Base-by-base conservation (phyloP, 2,888 invertebrate species). In the Drosophila mimetica region DNA sequence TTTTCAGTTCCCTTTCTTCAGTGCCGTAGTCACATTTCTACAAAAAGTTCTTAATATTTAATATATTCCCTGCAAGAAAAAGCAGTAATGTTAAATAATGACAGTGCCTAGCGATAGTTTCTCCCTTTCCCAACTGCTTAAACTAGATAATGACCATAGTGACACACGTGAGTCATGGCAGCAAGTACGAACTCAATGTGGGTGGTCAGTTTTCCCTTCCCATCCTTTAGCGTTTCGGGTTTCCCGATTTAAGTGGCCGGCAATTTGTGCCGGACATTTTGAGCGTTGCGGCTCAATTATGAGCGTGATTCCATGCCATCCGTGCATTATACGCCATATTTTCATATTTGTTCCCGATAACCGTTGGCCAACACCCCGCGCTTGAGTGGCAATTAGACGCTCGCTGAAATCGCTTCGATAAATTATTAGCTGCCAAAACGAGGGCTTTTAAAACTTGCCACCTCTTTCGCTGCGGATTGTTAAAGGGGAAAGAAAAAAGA, bases 341-440 rank as follows among this genome's bases (percentile, higher is more conserved):
- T 20, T 42, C 16, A 47, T 52, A 46, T 64, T 61, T 64, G 50
- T 51, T 61, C 50, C 61, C 48, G 41, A 48, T 42, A 59, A 41
- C 20, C 39, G 18, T n/a, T 22, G 42, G 30, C 42, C n/a, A 46
- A 51, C 60, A 32, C 46, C 30, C 54, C 42, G n/a, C 22, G 69
- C 53, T 59, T 65, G 70, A 50, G 48, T 11, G 75, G 46, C 71
- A 79, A 81, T 82, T 79, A 82, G 71, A 34, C 28, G 63, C 32
- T 42, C 7, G 25, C 37, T 8, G 52, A 25, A 50, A 42, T 70
- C 70, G 70, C 60, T 66, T 20, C 41, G 47, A 63, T 73, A 72
- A 79, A 59, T 66, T 54, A 34, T 53, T 41, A 61, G 54, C 58
- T 50, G 39, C 58, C 55, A 58, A 52, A 71, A 51, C 32, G 44